Evolutionary conservation across 1,140 invertebrate species (phyloP).

Genomic region (Eulimnadia texana): DNA sequence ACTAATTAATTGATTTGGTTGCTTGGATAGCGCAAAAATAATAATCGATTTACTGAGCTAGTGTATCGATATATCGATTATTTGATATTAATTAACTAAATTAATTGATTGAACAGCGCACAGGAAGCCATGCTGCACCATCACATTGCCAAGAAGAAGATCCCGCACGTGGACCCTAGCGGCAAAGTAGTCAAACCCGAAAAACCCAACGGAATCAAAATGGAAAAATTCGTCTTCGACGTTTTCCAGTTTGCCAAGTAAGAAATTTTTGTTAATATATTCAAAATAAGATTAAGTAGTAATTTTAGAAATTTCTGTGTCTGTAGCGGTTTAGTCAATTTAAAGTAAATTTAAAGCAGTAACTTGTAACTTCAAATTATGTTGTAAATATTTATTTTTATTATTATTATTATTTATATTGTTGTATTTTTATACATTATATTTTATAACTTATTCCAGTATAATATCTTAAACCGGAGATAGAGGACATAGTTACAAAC

Average conservation of each 20-base stretch:
- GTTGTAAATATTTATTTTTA: too few relatives aligned
- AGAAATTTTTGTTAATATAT: slow-evolving; percentile 21
- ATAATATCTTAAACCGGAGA: too few relatives aligned
- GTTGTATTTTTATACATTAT: too few relatives aligned
- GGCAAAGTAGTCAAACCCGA: slow-evolving; percentile 58
- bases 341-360: slow-evolving; percentile 2
- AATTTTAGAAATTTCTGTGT: background rate
- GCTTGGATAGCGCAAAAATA: too few relatives aligned
- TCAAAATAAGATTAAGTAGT: too few relatives aligned
- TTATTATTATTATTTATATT: slow-evolving; percentile 1
- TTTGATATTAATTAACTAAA: background rate
- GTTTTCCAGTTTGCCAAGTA: slow-evolving; percentile 81
- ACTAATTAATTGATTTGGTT: slow-evolving; percentile 1
- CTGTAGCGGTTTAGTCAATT: background rate
- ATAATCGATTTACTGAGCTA: too few relatives aligned
- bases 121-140: slow-evolving; percentile 61
- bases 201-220: slow-evolving; percentile 89
- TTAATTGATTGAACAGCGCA: slow-evolving; percentile 20
- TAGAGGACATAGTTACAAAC: too few relatives aligned
- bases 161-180: slow-evolving; percentile 62
- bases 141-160: slow-evolving; percentile 96
- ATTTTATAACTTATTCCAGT: too few relatives aligned
- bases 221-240: slow-evolving; percentile 98
- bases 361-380: too few relatives aligned
- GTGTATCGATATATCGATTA: too few relatives aligned